These are phyloP conservation scores for Hyla sarda DNA, from an alignment of 2,113 vertebrate genomes.

Conservation along the genomic window DNA sequence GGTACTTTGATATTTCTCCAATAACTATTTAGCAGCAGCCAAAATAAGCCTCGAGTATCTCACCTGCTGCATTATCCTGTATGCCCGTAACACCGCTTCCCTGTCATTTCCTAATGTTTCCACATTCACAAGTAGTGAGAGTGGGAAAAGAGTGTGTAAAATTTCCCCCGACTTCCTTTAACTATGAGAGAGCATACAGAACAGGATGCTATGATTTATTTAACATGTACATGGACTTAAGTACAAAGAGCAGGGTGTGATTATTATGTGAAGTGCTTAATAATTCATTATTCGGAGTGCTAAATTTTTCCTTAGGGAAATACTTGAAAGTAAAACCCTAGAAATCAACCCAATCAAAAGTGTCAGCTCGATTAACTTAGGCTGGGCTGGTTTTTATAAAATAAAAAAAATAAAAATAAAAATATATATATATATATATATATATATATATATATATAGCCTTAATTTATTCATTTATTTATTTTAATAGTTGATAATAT, in stretches of 20 bases:
- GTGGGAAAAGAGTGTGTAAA: slow-evolving; percentile 71
- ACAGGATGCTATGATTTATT: slow-evolving; percentile 90
- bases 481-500: too few species aligned
- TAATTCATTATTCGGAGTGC: slow-evolving; percentile 82
- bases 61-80: slow-evolving; percentile 90
- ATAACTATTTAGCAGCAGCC: slow-evolving; percentile 75
- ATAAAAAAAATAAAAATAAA: too few species aligned
- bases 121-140: slow-evolving; percentile 85
- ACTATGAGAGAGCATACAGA: slow-evolving; percentile 74
- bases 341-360: slow-evolving; percentile 60
- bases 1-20: slow-evolving; percentile 81
- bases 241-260: slow-evolving; percentile 85
- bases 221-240: slow-evolving; percentile 78
- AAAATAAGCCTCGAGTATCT: slow-evolving; percentile 83
- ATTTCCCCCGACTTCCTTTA: slow-evolving; percentile 67
- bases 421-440: too few species aligned
- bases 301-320: slow-evolving; percentile 83
- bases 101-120: slow-evolving; percentile 86
- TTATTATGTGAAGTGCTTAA: slow-evolving; percentile 77
- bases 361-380: too few species aligned
- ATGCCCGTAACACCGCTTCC: slow-evolving; percentile 87
- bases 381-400: not conserved
- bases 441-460: too few species aligned
- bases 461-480: too few species aligned
- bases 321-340: slow-evolving; percentile 71